A percentile compares a stretch with the other conserved stretches of the same genome.
These are phyloP conservation scores for Agriopis leucophaearia DNA, from an alignment of 2,888 invertebrate genomes.

Conservation along the genomic window DNA sequence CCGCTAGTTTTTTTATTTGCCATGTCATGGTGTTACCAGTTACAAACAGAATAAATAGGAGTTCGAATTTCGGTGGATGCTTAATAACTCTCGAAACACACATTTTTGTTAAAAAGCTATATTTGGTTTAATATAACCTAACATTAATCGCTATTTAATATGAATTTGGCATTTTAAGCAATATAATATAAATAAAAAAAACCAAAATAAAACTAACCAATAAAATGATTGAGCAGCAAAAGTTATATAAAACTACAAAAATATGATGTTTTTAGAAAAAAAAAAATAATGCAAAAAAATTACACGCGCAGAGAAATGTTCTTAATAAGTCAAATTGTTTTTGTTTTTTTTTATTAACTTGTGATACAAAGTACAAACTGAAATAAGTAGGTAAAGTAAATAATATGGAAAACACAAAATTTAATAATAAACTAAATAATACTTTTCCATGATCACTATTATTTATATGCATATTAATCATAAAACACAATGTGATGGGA, in stretches of 20 bases:
- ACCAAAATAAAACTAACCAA: neutral
- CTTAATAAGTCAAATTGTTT: neutral
- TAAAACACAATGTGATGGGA: too few species aligned
- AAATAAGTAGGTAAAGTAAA: neutral
- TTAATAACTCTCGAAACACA: neutral
- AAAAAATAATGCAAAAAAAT: neutral
- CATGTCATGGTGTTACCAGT: too few species aligned
- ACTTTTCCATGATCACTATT: neutral
- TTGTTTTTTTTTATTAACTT: too few species aligned
- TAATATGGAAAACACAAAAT: neutral
- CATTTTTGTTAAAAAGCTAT: constrained; percentile 11
- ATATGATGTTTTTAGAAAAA: neutral
- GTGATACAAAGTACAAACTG: neutral
- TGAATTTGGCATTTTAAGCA: constrained; percentile 30
- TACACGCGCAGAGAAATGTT: neutral
- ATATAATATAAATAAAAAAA: constrained; percentile 1
- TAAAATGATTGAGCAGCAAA: neutral
- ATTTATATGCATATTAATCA: too few species aligned
- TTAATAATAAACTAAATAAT: neutral
- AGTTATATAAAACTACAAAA: too few species aligned
- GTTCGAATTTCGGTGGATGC: constrained; percentile 17
- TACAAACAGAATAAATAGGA: neutral
- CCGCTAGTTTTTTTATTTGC: too few species aligned
- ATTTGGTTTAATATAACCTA: constrained; percentile 19
- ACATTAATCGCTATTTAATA: neutral